Conservation (phyloP, 2,113 vertebrate species). For the Megaceryle maxima region DNA sequence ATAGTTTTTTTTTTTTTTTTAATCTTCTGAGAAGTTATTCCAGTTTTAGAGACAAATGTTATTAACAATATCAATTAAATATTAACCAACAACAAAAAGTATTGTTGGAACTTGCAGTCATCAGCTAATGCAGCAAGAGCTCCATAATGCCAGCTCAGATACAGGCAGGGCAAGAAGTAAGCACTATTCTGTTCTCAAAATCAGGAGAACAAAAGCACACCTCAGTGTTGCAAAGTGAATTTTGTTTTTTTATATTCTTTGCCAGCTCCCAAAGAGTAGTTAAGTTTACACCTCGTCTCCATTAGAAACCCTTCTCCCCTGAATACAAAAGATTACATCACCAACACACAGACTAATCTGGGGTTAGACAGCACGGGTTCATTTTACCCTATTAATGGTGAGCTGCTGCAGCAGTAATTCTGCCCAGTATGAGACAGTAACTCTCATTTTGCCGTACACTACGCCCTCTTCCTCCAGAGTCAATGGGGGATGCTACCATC, state of each 20-base stretch:
- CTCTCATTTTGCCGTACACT: background rate
- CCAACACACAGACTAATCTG: background rate
- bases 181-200: background rate
- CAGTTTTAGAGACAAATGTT: no score
- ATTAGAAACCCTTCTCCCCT: background rate
- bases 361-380: background rate
- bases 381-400: fast-evolving
- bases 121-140: background rate
- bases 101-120: background rate
- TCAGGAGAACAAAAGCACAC: background rate
- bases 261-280: background rate
- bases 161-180: background rate
- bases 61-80: background rate
- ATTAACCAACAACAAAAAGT: background rate
- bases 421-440: background rate
- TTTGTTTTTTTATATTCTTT: background rate
- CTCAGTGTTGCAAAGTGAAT: background rate
- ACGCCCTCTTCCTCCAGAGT: background rate
- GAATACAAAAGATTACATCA: background rate
- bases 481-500: background rate
- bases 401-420: background rate
- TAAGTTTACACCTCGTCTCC: background rate
- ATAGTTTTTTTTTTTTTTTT: background rate
- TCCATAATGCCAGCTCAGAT: background rate
- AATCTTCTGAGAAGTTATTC: no score